Evolutionary conservation across 2,797 vertebrate genomes (phyloP).

Genomic region (Lagorchestes hirsutus): DNA sequence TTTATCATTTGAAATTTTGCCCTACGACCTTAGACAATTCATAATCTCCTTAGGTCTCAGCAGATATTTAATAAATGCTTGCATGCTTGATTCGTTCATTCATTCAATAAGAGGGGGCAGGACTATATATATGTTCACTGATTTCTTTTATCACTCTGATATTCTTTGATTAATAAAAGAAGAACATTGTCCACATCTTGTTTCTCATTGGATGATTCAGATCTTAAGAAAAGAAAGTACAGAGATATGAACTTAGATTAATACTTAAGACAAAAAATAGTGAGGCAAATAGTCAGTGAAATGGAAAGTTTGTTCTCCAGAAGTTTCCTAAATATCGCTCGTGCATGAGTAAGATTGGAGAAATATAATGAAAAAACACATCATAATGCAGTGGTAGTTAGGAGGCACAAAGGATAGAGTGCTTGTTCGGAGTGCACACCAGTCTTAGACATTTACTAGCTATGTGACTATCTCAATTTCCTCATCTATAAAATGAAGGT

Average conservation of each 20-base stretch:
- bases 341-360: not conserved
- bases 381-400: not conserved
- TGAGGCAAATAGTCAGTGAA: not conserved
- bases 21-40: not conserved
- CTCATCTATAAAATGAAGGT: not conserved
- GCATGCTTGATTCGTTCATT: not conserved
- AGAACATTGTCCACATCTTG: not conserved
- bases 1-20: not conserved
- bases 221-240: not conserved
- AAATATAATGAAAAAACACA: not conserved
- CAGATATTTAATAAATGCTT: not conserved
- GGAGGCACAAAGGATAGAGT: not conserved
- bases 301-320: not conserved
- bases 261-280: not conserved
- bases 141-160: not conserved
- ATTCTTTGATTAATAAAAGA: not conserved
- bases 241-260: not conserved
- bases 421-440: not conserved
- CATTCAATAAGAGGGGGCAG: not conserved
- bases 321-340: conserved; percentile 17
- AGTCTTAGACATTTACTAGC: not conserved
- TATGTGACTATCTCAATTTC: not conserved
- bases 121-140: not conserved
- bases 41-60: not conserved
- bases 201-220: not conserved